Evolutionary conservation across 2,113 vertebrate genomes (phyloP).

Genomic region (Dipodomys merriami): DNA sequence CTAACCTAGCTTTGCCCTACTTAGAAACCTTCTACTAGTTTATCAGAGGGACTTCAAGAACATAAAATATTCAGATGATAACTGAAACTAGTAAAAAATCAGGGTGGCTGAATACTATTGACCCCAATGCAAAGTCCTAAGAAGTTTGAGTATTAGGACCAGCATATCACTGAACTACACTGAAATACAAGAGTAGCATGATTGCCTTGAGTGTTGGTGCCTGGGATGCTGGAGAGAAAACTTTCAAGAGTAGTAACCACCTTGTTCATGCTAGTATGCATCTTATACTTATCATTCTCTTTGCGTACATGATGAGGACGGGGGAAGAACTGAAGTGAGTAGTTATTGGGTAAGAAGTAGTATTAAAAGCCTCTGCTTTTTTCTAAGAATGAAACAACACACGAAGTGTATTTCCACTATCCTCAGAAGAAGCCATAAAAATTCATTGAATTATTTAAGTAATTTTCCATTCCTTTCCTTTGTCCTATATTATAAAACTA

Average conservation of each 20-base stretch:
- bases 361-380: not conserved
- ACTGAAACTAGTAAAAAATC: slow-evolving; percentile 1
- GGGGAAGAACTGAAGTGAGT: not conserved
- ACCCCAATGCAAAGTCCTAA: not conserved
- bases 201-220: not conserved
- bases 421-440: not conserved
- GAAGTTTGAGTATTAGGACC: not conserved
- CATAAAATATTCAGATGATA: not conserved
- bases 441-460: not conserved
- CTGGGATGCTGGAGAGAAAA: not conserved
- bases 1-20: not conserved
- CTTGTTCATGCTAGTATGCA: not conserved
- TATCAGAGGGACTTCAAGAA: slow-evolving; percentile 22
- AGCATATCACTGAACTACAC: not conserved
- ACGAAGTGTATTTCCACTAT: not conserved
- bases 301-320: not conserved
- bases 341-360: not conserved
- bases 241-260: not conserved
- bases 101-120: not conserved
- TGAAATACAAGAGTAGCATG: too few relatives aligned
- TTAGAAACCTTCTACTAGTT: slow-evolving; percentile 21
- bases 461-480: not conserved
- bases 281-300: not conserved
- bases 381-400: not conserved
- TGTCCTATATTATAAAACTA: not conserved